phyloP scores from a whole-genome alignment of 1,140 invertebrate species.

The Conus ventricosus region DNA sequence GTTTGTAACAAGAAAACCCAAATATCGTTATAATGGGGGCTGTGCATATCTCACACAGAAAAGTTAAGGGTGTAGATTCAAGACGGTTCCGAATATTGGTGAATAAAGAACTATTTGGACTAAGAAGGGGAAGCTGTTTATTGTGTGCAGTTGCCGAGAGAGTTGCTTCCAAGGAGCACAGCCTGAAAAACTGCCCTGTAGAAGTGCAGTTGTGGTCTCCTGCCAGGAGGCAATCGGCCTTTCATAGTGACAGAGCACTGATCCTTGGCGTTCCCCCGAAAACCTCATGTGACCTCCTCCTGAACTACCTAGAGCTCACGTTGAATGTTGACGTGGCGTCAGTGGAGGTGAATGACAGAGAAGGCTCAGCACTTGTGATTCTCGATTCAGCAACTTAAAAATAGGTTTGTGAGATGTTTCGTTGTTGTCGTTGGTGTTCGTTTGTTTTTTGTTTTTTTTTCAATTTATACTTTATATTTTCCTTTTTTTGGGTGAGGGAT shows the following conservation, averaged over 20 bases:
- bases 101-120: not conserved
- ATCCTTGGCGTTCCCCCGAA: not conserved
- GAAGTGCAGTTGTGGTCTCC: not conserved
- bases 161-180: conserved; percentile 11
- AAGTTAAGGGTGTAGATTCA: too few relatives aligned
- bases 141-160: conserved; percentile 21
- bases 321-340: not conserved
- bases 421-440: not conserved
- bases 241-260: not conserved
- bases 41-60: too few relatives aligned
- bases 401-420: not conserved
- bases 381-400: not conserved
- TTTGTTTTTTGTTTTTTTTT: not conserved
- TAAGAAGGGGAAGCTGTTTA: not conserved
- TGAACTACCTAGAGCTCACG: conserved; percentile 27
- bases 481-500: not conserved
- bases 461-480: not conserved
- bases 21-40: too few relatives aligned
- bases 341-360: not conserved
- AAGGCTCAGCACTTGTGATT: not conserved
- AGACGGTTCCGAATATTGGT: too few relatives aligned
- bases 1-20: too few relatives aligned
- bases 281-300: not conserved
- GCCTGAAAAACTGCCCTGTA: not conserved
- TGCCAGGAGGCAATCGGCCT: not conserved